phyloP scores from a whole-genome alignment of 92 coral and sea anemone genomes.

The Actinostola sp. region DNA sequence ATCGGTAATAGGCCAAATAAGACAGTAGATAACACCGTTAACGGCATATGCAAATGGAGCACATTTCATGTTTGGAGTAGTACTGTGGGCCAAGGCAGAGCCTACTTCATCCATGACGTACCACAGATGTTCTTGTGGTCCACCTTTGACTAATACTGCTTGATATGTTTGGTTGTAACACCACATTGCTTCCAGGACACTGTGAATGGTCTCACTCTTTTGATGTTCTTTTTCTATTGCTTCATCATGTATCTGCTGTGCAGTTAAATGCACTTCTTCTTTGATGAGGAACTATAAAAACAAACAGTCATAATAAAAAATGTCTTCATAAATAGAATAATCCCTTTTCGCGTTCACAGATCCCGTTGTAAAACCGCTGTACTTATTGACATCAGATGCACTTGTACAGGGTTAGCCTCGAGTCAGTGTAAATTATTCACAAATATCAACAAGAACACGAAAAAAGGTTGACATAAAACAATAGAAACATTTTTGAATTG shows the following conservation, averaged over 20 bases:
- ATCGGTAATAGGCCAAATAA: slow-evolving; percentile 75
- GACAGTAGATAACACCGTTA: slow-evolving; percentile 64
- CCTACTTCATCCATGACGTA: slow-evolving; percentile 82
- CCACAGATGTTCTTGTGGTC: slow-evolving; percentile 68
- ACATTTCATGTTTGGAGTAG: slow-evolving; percentile 73
- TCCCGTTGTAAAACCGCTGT: too few species aligned
- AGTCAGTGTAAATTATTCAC: too few species aligned
- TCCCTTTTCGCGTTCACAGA: too few species aligned
- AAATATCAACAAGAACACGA: too few species aligned
- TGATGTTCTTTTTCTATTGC: slow-evolving; percentile 57
- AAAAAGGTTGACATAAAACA: too few species aligned
- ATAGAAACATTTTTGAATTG: too few species aligned
- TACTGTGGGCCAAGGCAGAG: slow-evolving; percentile 68
- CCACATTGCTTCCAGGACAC: slow-evolving; percentile 75
- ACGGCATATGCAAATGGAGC: slow-evolving; percentile 83
- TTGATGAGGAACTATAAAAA: slow-evolving; percentile 62
- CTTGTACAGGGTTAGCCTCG: too few species aligned
- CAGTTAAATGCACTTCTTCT: slow-evolving; percentile 72
- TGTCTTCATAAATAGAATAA: neutral
- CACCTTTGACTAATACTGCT: slow-evolving; percentile 60
- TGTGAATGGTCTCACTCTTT: slow-evolving; percentile 12
- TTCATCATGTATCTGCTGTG: slow-evolving; percentile 67
- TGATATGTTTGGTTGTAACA: slow-evolving; percentile 84
- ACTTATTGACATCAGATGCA: too few species aligned
- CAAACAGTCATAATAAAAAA: neutral